Evolutionary conservation across 1,140 invertebrate genomes (phyloP).

Genomic region (Littorina saxatilis): DNA sequence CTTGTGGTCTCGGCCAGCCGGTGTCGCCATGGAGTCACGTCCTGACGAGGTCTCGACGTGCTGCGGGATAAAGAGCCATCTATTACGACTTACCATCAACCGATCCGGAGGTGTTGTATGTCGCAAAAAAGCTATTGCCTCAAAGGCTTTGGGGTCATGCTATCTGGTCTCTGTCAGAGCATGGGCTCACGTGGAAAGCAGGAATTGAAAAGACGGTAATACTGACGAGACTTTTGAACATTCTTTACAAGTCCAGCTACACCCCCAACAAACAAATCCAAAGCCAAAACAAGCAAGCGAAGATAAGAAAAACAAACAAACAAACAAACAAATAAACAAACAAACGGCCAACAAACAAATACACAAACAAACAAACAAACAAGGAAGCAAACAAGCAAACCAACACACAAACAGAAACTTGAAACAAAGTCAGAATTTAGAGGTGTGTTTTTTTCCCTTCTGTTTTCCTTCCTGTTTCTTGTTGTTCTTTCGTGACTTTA

Average conservation of each 20-base stretch:
- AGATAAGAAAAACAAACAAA: no score
- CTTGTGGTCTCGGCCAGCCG: conserved; percentile 3
- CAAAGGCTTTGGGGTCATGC: not conserved
- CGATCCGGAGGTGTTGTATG: conserved; percentile 13
- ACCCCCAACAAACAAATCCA: not conserved
- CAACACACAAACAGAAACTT: not conserved
- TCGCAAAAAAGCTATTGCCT: not conserved
- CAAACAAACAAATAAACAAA: no score
- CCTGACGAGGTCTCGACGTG: conserved; percentile 9
- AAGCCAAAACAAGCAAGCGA: not conserved
- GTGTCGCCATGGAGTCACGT: conserved; percentile 1
- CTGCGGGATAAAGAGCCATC: not conserved
- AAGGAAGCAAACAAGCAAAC: no score
- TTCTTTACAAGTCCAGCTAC: not conserved
- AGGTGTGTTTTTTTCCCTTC: no score
- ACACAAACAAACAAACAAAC: no score
- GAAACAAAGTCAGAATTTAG: no score
- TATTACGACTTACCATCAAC: conserved; percentile 10
- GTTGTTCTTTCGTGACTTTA: no score
- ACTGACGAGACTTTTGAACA: no score
- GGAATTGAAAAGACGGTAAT: no score
- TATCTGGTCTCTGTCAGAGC: not conserved
- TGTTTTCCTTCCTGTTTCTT: no score
- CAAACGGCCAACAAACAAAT: no score
- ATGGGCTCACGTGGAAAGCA: not conserved